Evolutionary conservation across 1,140 invertebrate species (phyloP).

Genomic region (Leptopilina clavipes): DNA sequence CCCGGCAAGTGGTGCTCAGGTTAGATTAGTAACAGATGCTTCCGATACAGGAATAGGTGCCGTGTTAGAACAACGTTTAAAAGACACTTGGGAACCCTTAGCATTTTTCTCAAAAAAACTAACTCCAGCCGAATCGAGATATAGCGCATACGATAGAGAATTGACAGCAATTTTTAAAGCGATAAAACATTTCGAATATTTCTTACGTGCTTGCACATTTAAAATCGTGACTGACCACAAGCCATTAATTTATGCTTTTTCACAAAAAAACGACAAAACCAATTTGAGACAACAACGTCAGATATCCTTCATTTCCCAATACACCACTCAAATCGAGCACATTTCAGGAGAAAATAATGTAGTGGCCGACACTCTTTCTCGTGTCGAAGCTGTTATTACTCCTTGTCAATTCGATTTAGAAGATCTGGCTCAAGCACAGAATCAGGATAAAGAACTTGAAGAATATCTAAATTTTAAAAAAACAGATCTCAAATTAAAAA

Average conservation of each 20-base stretch:
- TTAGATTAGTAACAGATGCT: background rate
- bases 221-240: constrained; percentile 58
- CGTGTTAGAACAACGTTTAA: background rate
- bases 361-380: constrained; percentile 55
- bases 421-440: too few species aligned
- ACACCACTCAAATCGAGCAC: constrained; percentile 51
- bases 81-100: background rate
- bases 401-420: constrained; percentile 35
- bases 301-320: constrained; percentile 56
- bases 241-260: too few species aligned
- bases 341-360: constrained; percentile 54
- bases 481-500: too few species aligned
- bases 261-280: constrained; percentile 43
- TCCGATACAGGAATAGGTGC: background rate
- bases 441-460: too few species aligned
- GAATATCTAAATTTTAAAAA: too few species aligned
- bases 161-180: too few species aligned
- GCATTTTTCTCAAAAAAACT: too few species aligned
- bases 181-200: too few species aligned
- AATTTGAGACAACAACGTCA: constrained; percentile 46
- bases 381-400: constrained; percentile 40
- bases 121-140: background rate
- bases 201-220: constrained; percentile 29
- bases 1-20: background rate
- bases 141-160: constrained; percentile 49